Conservation (phyloP, 92 coral and sea anemone species). For the Phymanthus crucifer region DNA sequence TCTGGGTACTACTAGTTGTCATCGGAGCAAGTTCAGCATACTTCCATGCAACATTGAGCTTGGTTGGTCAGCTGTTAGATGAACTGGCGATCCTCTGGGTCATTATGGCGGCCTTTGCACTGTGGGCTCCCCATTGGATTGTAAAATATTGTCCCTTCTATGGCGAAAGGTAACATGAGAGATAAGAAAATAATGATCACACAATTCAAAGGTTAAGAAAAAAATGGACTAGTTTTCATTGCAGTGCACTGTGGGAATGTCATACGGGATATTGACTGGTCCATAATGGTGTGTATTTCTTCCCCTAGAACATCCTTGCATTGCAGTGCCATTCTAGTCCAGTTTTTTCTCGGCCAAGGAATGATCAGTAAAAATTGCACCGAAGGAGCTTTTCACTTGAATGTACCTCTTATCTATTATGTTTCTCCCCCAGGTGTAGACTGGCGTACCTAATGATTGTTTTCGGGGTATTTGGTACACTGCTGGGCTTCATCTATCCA, state of each 20-base stretch:
- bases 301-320: no score
- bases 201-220: no score
- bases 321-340: no score
- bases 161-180: conserved; percentile 63
- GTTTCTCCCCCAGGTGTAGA: conserved; percentile 6
- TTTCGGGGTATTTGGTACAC: conserved; percentile 64
- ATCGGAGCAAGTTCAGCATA: conserved; percentile 91
- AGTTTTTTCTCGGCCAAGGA: no score
- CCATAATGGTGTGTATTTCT: no score
- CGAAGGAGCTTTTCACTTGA: no score
- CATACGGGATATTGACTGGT: no score
- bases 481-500: conserved; percentile 87
- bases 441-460: conserved; percentile 43
- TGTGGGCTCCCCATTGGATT: conserved; percentile 97
- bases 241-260: no score
- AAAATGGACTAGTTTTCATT: no score
- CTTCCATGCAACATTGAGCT: conserved; percentile 94
- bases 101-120: conserved; percentile 79
- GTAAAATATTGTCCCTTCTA: conserved; percentile 54
- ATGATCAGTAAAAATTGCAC: no score
- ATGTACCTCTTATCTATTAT: neutral
- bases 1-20: conserved; percentile 75
- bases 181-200: no score
- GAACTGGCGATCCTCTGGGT: conserved; percentile 97
- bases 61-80: conserved; percentile 92